Percentiles rank a stretch among this genome's conserved stretches.
phyloP scores from a whole-genome alignment of 2,797 vertebrate genomes.

The Poeciliopsis paucimaculata region DNA sequence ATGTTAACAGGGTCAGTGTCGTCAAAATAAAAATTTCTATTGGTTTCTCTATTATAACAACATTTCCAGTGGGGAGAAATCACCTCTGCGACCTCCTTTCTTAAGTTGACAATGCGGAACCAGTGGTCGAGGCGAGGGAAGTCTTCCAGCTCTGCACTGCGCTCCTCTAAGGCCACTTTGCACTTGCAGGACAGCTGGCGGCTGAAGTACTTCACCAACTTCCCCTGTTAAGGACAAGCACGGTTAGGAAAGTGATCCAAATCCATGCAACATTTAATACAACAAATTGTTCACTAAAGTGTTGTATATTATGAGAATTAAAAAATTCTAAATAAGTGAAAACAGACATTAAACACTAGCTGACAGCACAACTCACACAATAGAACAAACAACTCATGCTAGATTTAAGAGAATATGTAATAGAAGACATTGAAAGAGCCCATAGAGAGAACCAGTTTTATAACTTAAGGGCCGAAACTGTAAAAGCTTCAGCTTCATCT shows the following conservation, averaged over 20 bases:
- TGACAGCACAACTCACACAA: neutral
- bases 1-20: no score
- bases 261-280: neutral
- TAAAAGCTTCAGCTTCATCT: neutral
- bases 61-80: neutral
- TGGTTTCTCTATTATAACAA: neutral
- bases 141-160: conserved; percentile 90
- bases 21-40: no score
- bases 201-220: conserved; percentile 98
- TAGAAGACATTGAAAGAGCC: neutral
- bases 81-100: conserved; percentile 96
- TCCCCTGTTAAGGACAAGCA: conserved; percentile 83
- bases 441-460: neutral
- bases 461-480: no score
- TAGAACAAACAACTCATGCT: neutral
- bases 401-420: neutral
- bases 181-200: conserved; percentile 97
- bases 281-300: neutral
- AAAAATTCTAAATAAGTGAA: neutral
- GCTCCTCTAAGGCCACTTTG: conserved; percentile 94
- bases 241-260: neutral
- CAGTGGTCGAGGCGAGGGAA: conserved; percentile 95
- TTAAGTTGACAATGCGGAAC: conserved; percentile 95
- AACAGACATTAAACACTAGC: neutral
- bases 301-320: neutral